Evolutionary conservation across 1,140 invertebrate species (phyloP).

Genomic region (Pachyrhynchus sulphureomaculatus): DNA sequence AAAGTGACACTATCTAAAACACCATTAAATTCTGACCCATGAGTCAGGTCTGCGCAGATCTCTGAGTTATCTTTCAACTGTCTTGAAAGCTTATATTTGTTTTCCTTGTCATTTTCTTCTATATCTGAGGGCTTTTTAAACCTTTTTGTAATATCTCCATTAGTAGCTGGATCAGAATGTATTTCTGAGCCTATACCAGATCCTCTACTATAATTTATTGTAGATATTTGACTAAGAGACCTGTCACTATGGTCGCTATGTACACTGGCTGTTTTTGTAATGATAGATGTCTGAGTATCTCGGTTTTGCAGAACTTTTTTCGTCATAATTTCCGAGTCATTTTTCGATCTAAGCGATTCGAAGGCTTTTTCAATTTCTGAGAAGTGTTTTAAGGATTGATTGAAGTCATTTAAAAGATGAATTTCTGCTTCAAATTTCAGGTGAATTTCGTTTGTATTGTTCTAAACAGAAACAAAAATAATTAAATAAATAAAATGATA

Average conservation of each 20-base stretch:
- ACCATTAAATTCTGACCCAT: background rate
- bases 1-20: background rate
- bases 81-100: no score
- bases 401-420: constrained; percentile 45
- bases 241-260: background rate
- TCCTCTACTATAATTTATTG: constrained; percentile 44
- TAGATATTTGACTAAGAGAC: constrained; percentile 1
- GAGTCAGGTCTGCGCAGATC: background rate
- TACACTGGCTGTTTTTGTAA: background rate
- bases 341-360: constrained; percentile 32
- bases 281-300: constrained; percentile 33
- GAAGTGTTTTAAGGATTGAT: constrained; percentile 44
- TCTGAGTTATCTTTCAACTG: background rate
- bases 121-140: no score
- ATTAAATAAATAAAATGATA: no score
- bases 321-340: constrained; percentile 7
- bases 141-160: no score
- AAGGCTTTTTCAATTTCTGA: constrained; percentile 46
- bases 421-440: constrained; percentile 48
- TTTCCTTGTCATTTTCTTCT: no score
- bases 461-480: constrained; percentile 26
- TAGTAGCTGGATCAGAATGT: background rate
- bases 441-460: constrained; percentile 42
- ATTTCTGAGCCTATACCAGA: constrained; percentile 28
- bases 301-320: constrained; percentile 31